Base-by-base conservation (phyloP, 2,888 invertebrate genomes). In the Muschampia staudingeri region DNA sequence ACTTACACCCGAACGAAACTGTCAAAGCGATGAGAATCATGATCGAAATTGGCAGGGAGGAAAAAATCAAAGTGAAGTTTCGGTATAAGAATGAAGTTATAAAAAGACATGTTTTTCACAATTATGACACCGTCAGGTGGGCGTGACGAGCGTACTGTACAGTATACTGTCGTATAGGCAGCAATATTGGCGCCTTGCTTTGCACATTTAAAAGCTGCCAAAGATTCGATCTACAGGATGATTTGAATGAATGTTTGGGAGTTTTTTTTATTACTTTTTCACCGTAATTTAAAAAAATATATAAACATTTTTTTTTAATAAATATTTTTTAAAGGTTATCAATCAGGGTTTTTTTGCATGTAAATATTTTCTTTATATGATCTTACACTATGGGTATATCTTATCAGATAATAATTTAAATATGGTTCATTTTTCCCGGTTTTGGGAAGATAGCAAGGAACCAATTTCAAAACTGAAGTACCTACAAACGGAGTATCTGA, bases 121-220 rank as follows among this genome's bases (percentile, higher is more conserved):
- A 96, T 95, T 94, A 95, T 92, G 91, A 91, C 91, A 90, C 86
- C 92, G 94, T 90, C 95, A 94, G 96, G 91, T 94, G 95, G 92
- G 91, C 91, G 90, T 91, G 95, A 92, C 92, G 91, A 89, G n/a
- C 85, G 88, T 90, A 90, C 92, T 61, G 25, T 40, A 70, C 76
- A 67, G 77, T 78, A n/a, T 67, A 48, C 37, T 69, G 25, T 34
- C 61, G 34, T 52, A 52, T 11, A 44, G 11, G 14, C 3, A 30
- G 16, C 12, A 8, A 34, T 42, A 65, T 61, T 67, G 25, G 65
- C 16, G 16, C 6, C 72, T 61, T 56, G 44, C 30, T 72, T 73
- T 67, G 48, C 42, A 67, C 61, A 44, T 72, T 65, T 25, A 79
- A 37, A 71, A 65, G 65, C 65, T 71, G 16, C 56, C 73, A 56